Conservation (phyloP, 2,888 invertebrate species). For the Noctua janthe region DNA sequence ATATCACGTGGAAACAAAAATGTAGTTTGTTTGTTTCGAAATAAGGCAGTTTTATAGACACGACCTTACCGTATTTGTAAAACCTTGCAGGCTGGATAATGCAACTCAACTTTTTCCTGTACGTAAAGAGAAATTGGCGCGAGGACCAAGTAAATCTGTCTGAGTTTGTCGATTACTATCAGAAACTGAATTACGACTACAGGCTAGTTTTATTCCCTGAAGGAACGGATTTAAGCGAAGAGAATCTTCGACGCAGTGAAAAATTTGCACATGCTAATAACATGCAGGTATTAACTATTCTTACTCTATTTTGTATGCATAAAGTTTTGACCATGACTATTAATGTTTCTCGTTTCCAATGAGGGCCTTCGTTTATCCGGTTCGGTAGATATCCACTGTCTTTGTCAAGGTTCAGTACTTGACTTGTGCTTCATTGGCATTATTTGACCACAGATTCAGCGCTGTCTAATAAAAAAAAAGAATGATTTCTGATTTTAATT, state of each 20-base stretch:
- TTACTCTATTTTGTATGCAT: constrained; percentile 4
- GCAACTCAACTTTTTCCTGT: constrained; percentile 96
- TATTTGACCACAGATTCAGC: constrained; percentile 1
- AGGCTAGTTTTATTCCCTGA: constrained; percentile 96
- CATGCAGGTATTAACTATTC: constrained; percentile 88
- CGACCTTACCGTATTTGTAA: constrained; percentile 25
- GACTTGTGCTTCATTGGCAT: constrained; percentile 12
- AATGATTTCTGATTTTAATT: constrained; percentile 9
- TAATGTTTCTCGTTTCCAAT: constrained; percentile 23
- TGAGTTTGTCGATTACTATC: constrained; percentile 93
- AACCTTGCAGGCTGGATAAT: constrained; percentile 94
- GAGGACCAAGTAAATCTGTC: constrained; percentile 93
- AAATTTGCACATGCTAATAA: constrained; percentile 92
- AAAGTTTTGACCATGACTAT: constrained; percentile 45
- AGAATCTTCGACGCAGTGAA: constrained; percentile 93
- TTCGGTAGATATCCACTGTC: constrained; percentile 24
- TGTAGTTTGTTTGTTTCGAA: background rate
- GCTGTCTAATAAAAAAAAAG: background rate
- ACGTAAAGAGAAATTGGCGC: constrained; percentile 95
- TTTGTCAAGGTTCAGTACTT: constrained; percentile 37
- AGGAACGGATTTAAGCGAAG: constrained; percentile 95
- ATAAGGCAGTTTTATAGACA: constrained; percentile 8
- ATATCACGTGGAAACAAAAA: background rate
- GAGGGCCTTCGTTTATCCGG: constrained; percentile 38
- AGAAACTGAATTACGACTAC: constrained; percentile 91